Evolutionary conservation across 2,888 invertebrate species (phyloP), one percentile per base, ranked within the genome.

Genomic region (Heliconius sara): DNA sequence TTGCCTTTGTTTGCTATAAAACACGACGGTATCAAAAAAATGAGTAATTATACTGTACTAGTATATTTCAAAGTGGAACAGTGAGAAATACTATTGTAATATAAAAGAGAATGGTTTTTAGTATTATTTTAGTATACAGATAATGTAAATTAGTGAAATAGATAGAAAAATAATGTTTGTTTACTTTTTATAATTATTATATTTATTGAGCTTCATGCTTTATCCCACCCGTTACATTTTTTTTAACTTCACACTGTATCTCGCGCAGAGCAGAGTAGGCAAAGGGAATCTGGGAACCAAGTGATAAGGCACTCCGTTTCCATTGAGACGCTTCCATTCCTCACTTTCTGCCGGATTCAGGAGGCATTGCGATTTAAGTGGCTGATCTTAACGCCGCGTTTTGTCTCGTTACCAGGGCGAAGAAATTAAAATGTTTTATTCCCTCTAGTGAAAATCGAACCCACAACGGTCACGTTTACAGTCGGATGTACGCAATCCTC

Each of bases 1-100:
- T 71, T 71, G 71, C 73, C 72, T 73, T 78, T 78, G 78, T 78
- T 72, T 78, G 34, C 25, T 52, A 78, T 73, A 65, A 73, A 72
- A 57, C 73, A 67, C 52, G 66, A 47, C 67, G n/a, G 34, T 73
- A 73, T 66, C 75, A 65, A 65, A 75, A 73, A 75, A 75, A 75
- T 65, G 75, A 75, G 43, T 65, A 47, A 65, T 43, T 63, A 65
- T 47, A 66, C 75, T 25, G 25, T 16, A 25, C 70, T 60, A 60
- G 70, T 47, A 25, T 47, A 70, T 47, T 70, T 70, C 47, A 70
- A 47, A 70, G 70, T 43, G n/a, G 70, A n/a, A 47, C 43, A 70
- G 16, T 47, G 43, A 70, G 43, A 70, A 47, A 70, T 27, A 16
- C 43, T 25, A 19, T 47, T 16, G 9, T 70, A 7, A 25, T 70